phyloP scores from a whole-genome alignment of 2,888 invertebrate genomes.

The Drosophila limbata region DNA sequence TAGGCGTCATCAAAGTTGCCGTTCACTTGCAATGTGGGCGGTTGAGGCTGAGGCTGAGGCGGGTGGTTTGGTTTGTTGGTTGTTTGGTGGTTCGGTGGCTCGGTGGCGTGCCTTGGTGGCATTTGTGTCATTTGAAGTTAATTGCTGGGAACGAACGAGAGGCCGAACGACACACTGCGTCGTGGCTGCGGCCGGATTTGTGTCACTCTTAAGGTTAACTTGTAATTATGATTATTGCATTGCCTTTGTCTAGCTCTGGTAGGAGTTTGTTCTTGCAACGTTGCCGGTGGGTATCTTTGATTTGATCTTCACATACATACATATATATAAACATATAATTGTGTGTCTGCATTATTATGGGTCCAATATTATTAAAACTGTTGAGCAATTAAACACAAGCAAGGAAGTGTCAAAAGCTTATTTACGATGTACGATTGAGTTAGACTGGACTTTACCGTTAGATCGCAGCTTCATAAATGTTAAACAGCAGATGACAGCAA shows the following conservation, averaged over 20 bases:
- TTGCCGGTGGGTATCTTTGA: constrained; percentile 18
- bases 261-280: constrained; percentile 54
- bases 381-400: constrained; percentile 31
- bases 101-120: constrained; percentile 76
- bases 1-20: constrained; percentile 78
- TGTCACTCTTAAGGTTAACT: constrained; percentile 81
- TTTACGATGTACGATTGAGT: constrained; percentile 33
- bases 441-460: constrained; percentile 46
- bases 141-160: constrained; percentile 76
- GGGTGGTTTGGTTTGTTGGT: constrained; percentile 45
- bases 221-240: constrained; percentile 75
- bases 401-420: constrained; percentile 54
- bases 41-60: constrained; percentile 33
- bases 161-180: constrained; percentile 35
- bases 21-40: constrained; percentile 76
- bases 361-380: constrained; percentile 25
- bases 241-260: constrained; percentile 52
- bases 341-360: background rate
- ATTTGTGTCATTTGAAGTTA: constrained; percentile 81
- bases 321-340: constrained; percentile 1
- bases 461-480: constrained; percentile 44
- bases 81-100: constrained; percentile 15
- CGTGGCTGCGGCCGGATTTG: constrained; percentile 63
- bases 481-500: constrained; percentile 23
- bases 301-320: constrained; percentile 31